phyloP scores from a whole-genome alignment of 2,113 vertebrate genomes.

The Apodemus speciosus region DNA sequence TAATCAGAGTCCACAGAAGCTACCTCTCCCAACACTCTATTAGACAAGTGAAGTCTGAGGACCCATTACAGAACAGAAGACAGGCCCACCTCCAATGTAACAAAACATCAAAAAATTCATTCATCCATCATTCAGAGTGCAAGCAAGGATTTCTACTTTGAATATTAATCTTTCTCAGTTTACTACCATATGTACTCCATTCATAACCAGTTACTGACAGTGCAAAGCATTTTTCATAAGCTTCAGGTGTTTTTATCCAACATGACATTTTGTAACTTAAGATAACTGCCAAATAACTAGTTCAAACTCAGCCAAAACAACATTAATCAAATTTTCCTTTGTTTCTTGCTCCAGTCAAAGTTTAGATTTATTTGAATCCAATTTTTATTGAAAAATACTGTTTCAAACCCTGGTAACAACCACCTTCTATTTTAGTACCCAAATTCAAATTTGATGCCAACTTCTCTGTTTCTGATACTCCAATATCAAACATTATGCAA shows the following conservation, averaged over 20 bases:
- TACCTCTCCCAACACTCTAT: background rate
- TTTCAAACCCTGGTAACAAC: constrained; percentile 46
- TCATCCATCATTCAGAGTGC: background rate
- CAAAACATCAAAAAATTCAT: background rate
- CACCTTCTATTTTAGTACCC: background rate
- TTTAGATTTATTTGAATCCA: background rate
- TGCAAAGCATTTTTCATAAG: background rate
- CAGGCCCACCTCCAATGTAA: background rate
- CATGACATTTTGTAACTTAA: background rate
- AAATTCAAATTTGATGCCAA: constrained; percentile 11
- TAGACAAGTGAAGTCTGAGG: background rate
- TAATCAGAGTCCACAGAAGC: background rate
- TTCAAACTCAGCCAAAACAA: constrained; percentile 15
- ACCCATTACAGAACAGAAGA: background rate
- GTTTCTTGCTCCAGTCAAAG: background rate
- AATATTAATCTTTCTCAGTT: constrained; percentile 27
- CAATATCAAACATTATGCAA: background rate
- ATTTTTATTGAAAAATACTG: no score
- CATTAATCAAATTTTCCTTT: constrained; percentile 26
- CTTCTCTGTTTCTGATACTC: background rate
- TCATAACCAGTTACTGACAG: background rate
- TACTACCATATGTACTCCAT: background rate
- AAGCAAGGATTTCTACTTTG: background rate
- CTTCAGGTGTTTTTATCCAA: background rate
- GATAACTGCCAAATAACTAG: background rate